Percentiles rank a stretch among this genome's conserved stretches.
phyloP scores from a whole-genome alignment of 1,140 invertebrate species.

The Lanistes nyassanus region DNA sequence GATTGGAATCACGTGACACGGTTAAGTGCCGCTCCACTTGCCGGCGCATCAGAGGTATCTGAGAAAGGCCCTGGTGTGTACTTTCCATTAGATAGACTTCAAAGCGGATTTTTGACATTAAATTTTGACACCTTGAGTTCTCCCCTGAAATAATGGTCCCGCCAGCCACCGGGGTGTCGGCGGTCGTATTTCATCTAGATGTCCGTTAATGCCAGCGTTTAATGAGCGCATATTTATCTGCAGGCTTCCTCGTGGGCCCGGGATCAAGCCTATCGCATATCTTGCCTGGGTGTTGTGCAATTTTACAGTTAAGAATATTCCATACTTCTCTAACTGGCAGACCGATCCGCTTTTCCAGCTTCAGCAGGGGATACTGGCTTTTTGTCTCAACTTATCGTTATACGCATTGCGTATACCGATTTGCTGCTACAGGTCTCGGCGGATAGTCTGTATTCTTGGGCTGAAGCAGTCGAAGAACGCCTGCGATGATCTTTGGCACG shows the following conservation, averaged over 20 bases:
- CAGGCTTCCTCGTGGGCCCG: background rate
- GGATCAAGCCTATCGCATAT: conserved; percentile 17
- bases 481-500: too few relatives aligned
- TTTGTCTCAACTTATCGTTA: too few relatives aligned
- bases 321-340: too few relatives aligned
- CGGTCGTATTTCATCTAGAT: conserved; percentile 26
- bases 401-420: too few relatives aligned
- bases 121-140: conserved; percentile 23
- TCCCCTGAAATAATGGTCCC: conserved; percentile 5
- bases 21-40: conserved; percentile 4
- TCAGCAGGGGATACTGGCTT: too few relatives aligned
- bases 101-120: conserved; percentile 26
- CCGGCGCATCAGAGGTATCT: conserved; percentile 5
- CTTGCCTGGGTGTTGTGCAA: conserved; percentile 9
- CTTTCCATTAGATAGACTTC: conserved; percentile 36
- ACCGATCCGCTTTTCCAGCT: too few relatives aligned
- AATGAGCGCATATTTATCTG: conserved; percentile 28
- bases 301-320: background rate
- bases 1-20: conserved; percentile 23
- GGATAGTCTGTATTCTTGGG: too few relatives aligned
- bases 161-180: conserved; percentile 10
- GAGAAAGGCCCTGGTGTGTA: conserved; percentile 7
- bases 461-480: too few relatives aligned
- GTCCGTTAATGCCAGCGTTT: conserved; percentile 25
- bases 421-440: too few relatives aligned